Base-by-base conservation (phyloP, 2,113 vertebrate genomes). In the Cryptomyrus ogoouensis region DNA sequence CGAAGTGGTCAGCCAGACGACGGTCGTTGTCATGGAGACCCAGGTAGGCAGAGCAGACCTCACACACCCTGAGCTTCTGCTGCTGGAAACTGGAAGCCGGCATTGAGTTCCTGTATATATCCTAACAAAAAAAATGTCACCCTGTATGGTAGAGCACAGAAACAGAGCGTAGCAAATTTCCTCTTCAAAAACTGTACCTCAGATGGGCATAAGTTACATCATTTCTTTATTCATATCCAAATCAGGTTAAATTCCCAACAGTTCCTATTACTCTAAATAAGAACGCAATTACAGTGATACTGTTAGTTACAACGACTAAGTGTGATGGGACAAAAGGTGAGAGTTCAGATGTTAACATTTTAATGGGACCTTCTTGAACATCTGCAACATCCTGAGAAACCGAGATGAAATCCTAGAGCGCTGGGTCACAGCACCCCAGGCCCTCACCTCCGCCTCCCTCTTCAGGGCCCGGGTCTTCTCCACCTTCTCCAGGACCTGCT, bases 81-180 rank as follows among this genome's bases (percentile, higher is more conserved):
- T 99, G 98, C 56, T 99, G 98, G 93, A 99, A 99, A 95, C 98
- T 99, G 91, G 98, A 99, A 52, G 98, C 98, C 53, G 98, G 98
- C 98, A 99, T 99, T 0, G 98, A 99, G 95, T 99, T 99, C 91
- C 98, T 96, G 94, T 99, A 99, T 13, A 99, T 95, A 93, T 99
- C 98, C 98, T 99, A 92, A 88, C 6, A 88, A 91, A 85, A 92
- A 85, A 47, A 92, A 85, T 42, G 27, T 5, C 27, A 53, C 31
- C 15, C 27, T 44, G 5, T 44, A 44, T 83, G 31, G 31, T 0
- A 44, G 12, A 44, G 39, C 12, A 83, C 77, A 46, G 39, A 21
- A 46, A 15, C 17, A 24, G 39, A 8, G 46, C 1, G 6, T 9
- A n/a, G 42, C 15, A 83, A 42, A 46, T 27, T 83, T 83, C 13